A percentile compares a stretch with the other conserved stretches of the same genome.
phyloP scores from a whole-genome alignment of 2,113 vertebrate genomes.

The Fukomys damarensis region DNA sequence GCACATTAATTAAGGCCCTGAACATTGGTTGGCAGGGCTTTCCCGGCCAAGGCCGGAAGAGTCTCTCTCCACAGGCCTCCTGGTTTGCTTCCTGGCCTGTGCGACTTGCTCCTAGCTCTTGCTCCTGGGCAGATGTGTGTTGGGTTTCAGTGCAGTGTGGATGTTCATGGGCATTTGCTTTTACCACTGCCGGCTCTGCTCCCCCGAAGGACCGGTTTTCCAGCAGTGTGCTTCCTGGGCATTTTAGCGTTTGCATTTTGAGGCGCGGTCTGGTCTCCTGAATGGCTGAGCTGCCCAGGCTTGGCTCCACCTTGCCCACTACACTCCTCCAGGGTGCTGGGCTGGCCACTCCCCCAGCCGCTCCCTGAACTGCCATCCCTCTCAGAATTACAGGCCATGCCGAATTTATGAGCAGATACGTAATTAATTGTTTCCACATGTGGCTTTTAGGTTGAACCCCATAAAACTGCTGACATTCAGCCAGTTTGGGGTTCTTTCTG shows the following conservation, averaged over 20 bases:
- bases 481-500: neutral
- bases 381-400: neutral
- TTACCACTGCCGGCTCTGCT: neutral
- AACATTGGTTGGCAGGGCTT: accelerated
- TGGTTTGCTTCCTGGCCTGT: neutral
- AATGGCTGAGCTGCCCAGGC: too few relatives aligned
- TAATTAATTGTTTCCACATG: too few relatives aligned
- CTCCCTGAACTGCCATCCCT: too few relatives aligned
- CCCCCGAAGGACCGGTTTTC: neutral
- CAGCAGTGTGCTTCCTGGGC: neutral
- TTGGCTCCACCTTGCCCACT: too few relatives aligned
- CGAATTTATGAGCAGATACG: neutral
- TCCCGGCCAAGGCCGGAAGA: neutral
- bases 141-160: neutral
- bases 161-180: neutral
- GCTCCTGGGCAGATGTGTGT: accelerated
- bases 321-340: neutral
- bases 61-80: neutral
- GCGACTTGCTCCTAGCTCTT: too few relatives aligned
- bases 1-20: accelerated
- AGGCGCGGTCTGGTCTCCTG: neutral
- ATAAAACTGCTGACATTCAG: neutral
- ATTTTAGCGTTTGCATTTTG: neutral
- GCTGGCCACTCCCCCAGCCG: too few relatives aligned
- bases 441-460: neutral